phyloP scores from a whole-genome alignment of 2,113 vertebrate genomes.

The Colius striatus region DNA sequence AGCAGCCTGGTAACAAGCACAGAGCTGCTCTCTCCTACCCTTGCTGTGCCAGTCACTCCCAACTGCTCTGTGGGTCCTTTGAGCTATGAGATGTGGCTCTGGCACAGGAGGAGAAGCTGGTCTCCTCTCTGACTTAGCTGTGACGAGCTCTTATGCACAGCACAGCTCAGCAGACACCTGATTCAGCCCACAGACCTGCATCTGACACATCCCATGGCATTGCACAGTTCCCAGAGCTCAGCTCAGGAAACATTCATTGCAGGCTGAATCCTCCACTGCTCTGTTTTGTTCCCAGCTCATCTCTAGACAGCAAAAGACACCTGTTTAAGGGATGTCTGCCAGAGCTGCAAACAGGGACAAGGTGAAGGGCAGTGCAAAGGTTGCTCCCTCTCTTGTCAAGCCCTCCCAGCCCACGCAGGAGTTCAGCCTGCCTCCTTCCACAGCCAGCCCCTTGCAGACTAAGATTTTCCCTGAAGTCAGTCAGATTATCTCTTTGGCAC shows the following conservation, averaged over 20 bases:
- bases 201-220: rapidly evolving
- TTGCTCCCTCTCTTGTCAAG: background rate
- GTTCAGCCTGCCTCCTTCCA: background rate
- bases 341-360: background rate
- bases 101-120: background rate
- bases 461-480: conserved; percentile 38
- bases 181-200: background rate
- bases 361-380: background rate
- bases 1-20: background rate
- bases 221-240: too few species aligned
- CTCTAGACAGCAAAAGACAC: background rate
- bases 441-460: background rate
- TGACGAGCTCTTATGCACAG: rapidly evolving
- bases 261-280: background rate
- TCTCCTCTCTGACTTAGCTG: background rate
- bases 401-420: background rate
- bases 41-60: background rate
- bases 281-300: background rate
- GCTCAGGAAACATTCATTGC: rapidly evolving
- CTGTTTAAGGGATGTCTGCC: background rate
- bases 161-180: rapidly evolving
- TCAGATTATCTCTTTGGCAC: conserved; percentile 36
- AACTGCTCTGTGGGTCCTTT: background rate
- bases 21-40: background rate
- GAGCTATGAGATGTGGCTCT: background rate